phyloP scores from a whole-genome alignment of 2,113 vertebrate species.

The Sinocyclocheilus anophthalmus region DNA sequence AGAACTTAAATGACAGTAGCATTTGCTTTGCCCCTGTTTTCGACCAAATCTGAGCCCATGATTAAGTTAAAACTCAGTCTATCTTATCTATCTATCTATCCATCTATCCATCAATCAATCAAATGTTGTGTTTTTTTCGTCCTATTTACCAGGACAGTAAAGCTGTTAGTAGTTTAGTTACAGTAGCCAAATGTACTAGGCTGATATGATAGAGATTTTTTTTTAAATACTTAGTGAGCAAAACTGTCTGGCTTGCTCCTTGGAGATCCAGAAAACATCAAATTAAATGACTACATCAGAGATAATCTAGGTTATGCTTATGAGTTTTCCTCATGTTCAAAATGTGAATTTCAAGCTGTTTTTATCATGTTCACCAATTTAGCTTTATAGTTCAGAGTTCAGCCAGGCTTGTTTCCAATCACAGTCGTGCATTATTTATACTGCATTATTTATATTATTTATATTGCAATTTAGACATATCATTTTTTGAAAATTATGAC shows the following conservation, averaged over 20 bases:
- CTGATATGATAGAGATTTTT: too few relatives aligned
- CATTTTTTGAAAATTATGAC: neutral
- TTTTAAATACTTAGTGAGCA: too few relatives aligned
- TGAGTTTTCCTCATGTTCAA: neutral
- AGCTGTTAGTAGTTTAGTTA: too few relatives aligned
- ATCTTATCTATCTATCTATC: too few relatives aligned
- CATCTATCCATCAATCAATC: too few relatives aligned
- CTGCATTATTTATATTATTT: neutral
- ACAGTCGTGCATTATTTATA: neutral
- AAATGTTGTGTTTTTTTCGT: too few relatives aligned
- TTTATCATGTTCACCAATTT: neutral
- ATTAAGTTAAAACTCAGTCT: neutral
- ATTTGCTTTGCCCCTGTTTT: conserved; percentile 12
- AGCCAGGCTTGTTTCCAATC: neutral
- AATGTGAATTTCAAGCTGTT: neutral
- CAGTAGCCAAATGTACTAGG: neutral
- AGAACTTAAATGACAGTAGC: conserved; percentile 27
- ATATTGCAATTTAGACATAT: neutral
- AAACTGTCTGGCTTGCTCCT: too few relatives aligned
- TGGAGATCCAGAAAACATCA: neutral
- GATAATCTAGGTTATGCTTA: neutral
- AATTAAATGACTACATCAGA: neutral
- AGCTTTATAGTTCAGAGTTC: neutral
- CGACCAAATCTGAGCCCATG: neutral
- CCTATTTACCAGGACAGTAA: neutral